Conservation (phyloP, 2,888 invertebrate species). For the Heliconius cydno region DNA sequence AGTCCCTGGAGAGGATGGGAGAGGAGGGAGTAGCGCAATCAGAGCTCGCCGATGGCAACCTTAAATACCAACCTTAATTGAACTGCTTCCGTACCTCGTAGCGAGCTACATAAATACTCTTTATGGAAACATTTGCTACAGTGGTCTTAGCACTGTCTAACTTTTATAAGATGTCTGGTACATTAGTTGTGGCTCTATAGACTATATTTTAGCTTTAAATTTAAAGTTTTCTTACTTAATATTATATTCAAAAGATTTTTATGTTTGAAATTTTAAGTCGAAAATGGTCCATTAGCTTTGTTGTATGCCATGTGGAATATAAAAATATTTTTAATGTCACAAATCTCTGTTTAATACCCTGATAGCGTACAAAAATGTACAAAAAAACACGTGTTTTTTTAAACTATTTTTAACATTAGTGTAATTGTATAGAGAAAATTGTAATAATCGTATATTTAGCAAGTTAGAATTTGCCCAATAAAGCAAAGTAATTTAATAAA, state of each 20-base stretch:
- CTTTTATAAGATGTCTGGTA: constrained; percentile 19
- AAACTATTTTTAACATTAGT: too few relatives aligned
- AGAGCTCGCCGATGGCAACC: constrained; percentile 75
- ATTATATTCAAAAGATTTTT: neutral
- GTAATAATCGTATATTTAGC: too few relatives aligned
- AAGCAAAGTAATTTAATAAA: too few relatives aligned
- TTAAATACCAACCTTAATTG: constrained; percentile 83
- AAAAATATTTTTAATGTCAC: neutral
- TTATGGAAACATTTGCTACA: constrained; percentile 71
- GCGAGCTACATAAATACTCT: constrained; percentile 75
- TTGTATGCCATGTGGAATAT: neutral
- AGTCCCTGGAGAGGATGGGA: constrained; percentile 61
- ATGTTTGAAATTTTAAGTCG: neutral
- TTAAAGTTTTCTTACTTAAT: neutral
- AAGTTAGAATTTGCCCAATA: too few relatives aligned
- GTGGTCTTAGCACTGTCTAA: constrained; percentile 62
- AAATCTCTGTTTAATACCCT: neutral
- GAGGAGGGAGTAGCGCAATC: constrained; percentile 72
- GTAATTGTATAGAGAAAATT: too few relatives aligned
- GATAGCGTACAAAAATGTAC: neutral
- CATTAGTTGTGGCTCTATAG: neutral
- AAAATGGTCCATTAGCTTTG: neutral
- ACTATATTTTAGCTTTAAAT: neutral
- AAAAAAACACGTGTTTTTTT: too few relatives aligned
- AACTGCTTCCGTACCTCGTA: constrained; percentile 74